Evolutionary conservation across 2,113 vertebrate species (phyloP).

Genomic region (Axis porcinus): DNA sequence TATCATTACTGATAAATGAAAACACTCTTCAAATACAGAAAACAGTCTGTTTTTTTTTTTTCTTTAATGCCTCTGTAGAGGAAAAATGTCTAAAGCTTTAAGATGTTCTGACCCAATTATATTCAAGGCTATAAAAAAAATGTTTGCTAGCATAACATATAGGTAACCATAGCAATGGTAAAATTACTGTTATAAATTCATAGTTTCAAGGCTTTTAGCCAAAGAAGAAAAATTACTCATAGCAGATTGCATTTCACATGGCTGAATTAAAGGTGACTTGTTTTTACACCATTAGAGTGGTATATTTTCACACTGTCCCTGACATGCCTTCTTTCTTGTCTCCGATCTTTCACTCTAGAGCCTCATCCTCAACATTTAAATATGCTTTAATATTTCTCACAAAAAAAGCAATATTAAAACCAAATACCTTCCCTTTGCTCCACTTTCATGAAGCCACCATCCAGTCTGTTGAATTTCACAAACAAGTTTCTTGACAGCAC

Average conservation of each 20-base stretch:
- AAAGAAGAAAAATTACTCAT: conserved; percentile 50
- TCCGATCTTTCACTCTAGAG: not conserved
- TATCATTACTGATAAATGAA: conserved; percentile 60
- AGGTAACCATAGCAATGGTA: conserved; percentile 69
- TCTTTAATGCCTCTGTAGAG: conserved; percentile 51
- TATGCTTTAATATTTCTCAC: not conserved
- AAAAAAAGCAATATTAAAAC: not conserved
- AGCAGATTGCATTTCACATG: conserved; percentile 1
- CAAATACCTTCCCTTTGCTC: not conserved
- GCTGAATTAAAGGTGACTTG: conserved; percentile 26
- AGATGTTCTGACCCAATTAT: conserved; percentile 55
- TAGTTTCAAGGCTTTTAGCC: conserved; percentile 55
- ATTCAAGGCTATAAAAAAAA: conserved; percentile 61
- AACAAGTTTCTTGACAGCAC: not conserved
- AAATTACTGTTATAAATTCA: conserved; percentile 45
- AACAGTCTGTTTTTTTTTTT: conserved; percentile 52
- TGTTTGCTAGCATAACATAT: conserved; percentile 50
- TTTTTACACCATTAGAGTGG: not conserved
- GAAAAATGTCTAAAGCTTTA: conserved; percentile 57
- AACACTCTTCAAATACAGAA: conserved; percentile 52
- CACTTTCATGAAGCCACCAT: not conserved
- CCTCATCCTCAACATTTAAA: not conserved
- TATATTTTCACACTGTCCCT: not conserved
- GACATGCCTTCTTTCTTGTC: not conserved
- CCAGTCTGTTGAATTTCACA: not conserved